Evolutionary conservation across 1,140 invertebrate genomes (phyloP).

Genomic region (Aphidius gifuensis): DNA sequence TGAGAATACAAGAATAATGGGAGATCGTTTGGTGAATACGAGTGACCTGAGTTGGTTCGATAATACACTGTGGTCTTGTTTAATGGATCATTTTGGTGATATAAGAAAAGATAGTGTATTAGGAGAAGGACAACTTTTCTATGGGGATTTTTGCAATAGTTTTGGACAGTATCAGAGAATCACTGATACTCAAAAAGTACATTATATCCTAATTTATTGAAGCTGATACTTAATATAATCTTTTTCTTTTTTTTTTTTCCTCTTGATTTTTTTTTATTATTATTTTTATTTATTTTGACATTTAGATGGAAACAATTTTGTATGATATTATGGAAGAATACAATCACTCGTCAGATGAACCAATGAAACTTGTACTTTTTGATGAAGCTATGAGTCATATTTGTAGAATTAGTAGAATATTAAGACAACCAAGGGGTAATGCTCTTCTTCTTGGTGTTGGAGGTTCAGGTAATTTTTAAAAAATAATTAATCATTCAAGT

Average conservation of each 20-base stretch:
- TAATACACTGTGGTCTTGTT: slow-evolving; percentile 54
- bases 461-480: slow-evolving; percentile 55
- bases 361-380: slow-evolving; percentile 70
- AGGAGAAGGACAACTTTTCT: slow-evolving; percentile 27
- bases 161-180: slow-evolving; percentile 35
- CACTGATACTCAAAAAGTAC: slow-evolving; percentile 26
- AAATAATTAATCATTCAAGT: too few relatives aligned
- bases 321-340: slow-evolving; percentile 64
- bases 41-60: slow-evolving; percentile 63
- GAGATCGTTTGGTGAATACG: slow-evolving; percentile 67
- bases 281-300: slow-evolving; percentile 14
- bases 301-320: slow-evolving; percentile 41
- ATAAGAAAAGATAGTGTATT: slow-evolving; percentile 60
- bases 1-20: slow-evolving; percentile 67
- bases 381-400: slow-evolving; percentile 67
- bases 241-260: slow-evolving; percentile 1
- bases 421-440: slow-evolving; percentile 63
- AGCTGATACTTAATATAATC: background rate
- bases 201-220: background rate
- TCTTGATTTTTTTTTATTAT: background rate
- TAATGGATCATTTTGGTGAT: slow-evolving; percentile 59
- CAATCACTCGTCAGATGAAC: slow-evolving; percentile 64
- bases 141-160: slow-evolving; percentile 30
- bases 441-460: slow-evolving; percentile 64
- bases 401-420: slow-evolving; percentile 63